Conservation (phyloP, 2,113 vertebrate genomes). For the Saguinus midas region DNA sequence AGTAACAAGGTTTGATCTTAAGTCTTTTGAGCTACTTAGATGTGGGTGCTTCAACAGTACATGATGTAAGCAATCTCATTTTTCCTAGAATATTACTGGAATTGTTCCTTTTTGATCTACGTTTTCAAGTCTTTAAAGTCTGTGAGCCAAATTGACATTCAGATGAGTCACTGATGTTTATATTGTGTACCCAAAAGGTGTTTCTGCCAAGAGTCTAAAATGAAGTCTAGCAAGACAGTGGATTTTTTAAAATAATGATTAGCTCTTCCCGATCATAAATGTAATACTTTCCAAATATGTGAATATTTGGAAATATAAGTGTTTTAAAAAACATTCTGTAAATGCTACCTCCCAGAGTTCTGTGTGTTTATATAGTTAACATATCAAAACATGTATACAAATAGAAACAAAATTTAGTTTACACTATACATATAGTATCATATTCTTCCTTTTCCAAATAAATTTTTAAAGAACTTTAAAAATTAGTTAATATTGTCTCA, state of each 20-base stretch:
- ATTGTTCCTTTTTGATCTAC: conserved; percentile 35
- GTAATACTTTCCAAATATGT: background rate
- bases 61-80: conserved; percentile 6
- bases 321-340: conserved; percentile 8
- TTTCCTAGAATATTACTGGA: conserved; percentile 42
- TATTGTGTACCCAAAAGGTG: conserved; percentile 21
- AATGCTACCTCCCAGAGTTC: background rate
- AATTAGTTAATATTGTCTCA: background rate
- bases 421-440: background rate
- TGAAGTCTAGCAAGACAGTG: conserved; percentile 38
- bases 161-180: conserved; percentile 51
- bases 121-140: conserved; percentile 44
- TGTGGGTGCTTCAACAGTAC: conserved; percentile 18
- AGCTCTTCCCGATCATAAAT: conserved; percentile 43
- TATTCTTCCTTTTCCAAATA: background rate
- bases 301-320: conserved; percentile 47
- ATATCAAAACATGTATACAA: background rate
- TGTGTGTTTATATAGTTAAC: conserved; percentile 34
- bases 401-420: conserved; percentile 33
- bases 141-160: conserved; percentile 61
- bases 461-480: background rate
- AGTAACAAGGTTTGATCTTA: conserved; percentile 56
- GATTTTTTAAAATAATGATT: background rate
- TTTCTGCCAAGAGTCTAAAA: conserved; percentile 48
- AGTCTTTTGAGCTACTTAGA: conserved; percentile 62